phyloP scores from a whole-genome alignment of 2,888 invertebrate species.

The Ectemnius cavifrons region DNA sequence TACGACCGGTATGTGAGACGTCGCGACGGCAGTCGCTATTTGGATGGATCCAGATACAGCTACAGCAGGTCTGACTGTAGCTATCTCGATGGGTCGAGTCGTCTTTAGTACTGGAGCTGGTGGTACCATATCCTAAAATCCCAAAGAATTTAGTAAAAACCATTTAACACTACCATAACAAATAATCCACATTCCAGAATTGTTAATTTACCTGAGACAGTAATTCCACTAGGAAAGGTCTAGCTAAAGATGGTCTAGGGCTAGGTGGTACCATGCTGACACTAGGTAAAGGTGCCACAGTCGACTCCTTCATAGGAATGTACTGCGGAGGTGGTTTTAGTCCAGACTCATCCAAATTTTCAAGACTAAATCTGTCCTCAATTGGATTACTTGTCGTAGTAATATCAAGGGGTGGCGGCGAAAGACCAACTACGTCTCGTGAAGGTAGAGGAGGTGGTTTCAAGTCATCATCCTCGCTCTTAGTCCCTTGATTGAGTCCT shows the following conservation, averaged over 20 bases:
- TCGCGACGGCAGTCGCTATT: conserved; percentile 73
- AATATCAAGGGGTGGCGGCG: conserved; percentile 73
- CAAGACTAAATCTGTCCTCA: conserved; percentile 59
- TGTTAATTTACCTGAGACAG: conserved; percentile 68
- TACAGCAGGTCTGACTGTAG: conserved; percentile 70
- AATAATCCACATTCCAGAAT: not conserved
- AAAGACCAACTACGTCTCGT: conserved; percentile 72
- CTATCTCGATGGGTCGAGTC: conserved; percentile 65
- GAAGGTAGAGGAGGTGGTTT: conserved; percentile 71
- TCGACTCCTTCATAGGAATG: conserved; percentile 70
- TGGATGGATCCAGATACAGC: conserved; percentile 75
- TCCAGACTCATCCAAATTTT: conserved; percentile 61
- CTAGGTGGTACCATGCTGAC: conserved; percentile 70
- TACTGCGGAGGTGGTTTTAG: conserved; percentile 72
- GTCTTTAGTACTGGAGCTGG: conserved; percentile 67
- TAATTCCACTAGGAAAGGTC: conserved; percentile 73
- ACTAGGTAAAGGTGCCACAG: conserved; percentile 64
- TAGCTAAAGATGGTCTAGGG: conserved; percentile 65
- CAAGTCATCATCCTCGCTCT: conserved; percentile 63
- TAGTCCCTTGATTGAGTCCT: conserved; percentile 51
- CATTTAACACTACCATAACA: not conserved
- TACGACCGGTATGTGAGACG: conserved; percentile 73
- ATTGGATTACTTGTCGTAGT: conserved; percentile 66
- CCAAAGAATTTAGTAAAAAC: conserved; percentile 8
- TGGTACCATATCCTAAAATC: conserved; percentile 73